Base-by-base conservation (phyloP, 1,140 invertebrate species). In the Euschistus heros region DNA sequence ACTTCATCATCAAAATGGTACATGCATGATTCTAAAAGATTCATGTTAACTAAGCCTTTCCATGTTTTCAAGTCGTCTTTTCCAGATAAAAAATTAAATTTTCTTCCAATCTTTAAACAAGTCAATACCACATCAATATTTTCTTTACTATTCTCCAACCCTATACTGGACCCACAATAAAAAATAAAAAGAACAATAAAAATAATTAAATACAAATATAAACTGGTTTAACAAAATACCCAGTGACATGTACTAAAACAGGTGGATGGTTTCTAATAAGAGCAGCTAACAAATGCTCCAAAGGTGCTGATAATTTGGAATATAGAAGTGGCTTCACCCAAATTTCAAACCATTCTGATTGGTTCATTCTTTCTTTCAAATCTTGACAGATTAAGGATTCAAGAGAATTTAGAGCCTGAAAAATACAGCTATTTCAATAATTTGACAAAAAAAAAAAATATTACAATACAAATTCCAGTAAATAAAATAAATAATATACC, bases 241-340 rank as follows among this genome's bases (percentile, higher is more conserved):
- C 44, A 24, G 66, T 22, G n/a, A 68, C 60, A 59, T 65, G 52
- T 15, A 67, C 18, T 22, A 70, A 44, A 20, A 70, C 50, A 24
- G 44, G 17, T 10, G 67, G 62, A 22, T 63, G 46, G 22, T 68
- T 0, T 42, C 60, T 62, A 15, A 70, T 52, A 10, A 65, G 42
- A n/a, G 52, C 59, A 15, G 52, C 42, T 3, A 70, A 52, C 2
- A 68, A 27, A 27, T 70, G 65, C 44, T 70, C 65, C 0, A 70
- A 55, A 20, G 63, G 61, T 15, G 54, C 33, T 22, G 62, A 54
- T 14, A 46, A n/a, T 18, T 66, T 24, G 7, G 57, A 27, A 27
- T 62, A 30, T 5, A 70, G 33, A 20, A 70, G 22, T 42, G 69
- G 69, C 15, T 63, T 62, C 14, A 70, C 66, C 69, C 69, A 70